These are phyloP conservation scores for Popillia japonica DNA, from an alignment of 1,140 invertebrate genomes.

Conservation along the genomic window DNA sequence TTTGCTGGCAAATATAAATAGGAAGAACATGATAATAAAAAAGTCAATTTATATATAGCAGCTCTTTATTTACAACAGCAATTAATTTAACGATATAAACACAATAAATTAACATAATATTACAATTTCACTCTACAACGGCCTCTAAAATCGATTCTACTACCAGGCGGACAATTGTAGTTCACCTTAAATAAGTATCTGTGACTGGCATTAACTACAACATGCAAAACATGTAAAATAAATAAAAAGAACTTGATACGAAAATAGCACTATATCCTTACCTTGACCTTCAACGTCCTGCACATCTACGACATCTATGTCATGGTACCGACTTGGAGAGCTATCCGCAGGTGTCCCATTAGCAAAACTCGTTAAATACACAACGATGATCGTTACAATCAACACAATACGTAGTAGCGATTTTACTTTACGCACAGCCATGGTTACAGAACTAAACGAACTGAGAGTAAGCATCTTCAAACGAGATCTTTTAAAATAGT, in stretches of 20 bases:
- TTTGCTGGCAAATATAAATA: too few relatives aligned
- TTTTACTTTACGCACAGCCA: neutral
- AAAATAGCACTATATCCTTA: too few relatives aligned
- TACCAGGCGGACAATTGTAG: slow-evolving; percentile 6
- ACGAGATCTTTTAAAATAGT: neutral
- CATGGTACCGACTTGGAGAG: too few relatives aligned
- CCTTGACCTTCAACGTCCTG: too few relatives aligned
- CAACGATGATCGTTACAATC: too few relatives aligned
- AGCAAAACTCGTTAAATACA: too few relatives aligned
- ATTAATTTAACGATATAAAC: neutral
- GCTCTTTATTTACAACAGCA: neutral
- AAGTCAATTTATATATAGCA: too few relatives aligned
- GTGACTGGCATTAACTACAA: neutral
- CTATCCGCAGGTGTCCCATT: too few relatives aligned
- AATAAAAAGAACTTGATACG: too few relatives aligned
- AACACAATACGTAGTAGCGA: neutral
- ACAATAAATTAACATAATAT: neutral
- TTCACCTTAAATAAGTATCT: neutral
- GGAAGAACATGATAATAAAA: too few relatives aligned
- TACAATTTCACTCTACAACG: neutral
- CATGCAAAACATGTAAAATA: neutral
- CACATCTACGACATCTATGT: too few relatives aligned
- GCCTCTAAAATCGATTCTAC: slow-evolving; percentile 15
- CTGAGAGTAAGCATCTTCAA: neutral
- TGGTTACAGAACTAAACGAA: neutral